phyloP scores from a whole-genome alignment of 2,797 vertebrate genomes.

The Bufotes viridis region DNA sequence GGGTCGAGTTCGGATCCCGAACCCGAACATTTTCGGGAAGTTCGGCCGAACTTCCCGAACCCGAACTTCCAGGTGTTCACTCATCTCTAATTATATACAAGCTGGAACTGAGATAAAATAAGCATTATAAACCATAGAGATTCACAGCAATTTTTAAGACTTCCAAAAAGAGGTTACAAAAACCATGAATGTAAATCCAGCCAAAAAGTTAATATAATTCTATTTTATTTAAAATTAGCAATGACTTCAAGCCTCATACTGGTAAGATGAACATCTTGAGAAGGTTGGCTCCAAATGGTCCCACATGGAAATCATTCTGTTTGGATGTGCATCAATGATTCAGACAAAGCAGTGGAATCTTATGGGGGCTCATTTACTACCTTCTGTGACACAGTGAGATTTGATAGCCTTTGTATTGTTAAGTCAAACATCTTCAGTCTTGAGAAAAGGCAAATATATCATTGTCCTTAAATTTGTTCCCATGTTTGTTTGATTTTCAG shows the following conservation, averaged over 20 bases:
- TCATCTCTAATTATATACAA: too few relatives aligned
- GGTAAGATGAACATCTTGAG: neutral
- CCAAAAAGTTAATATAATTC: too few relatives aligned
- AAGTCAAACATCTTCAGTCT: slow-evolving; percentile 8
- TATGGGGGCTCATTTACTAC: slow-evolving; percentile 44
- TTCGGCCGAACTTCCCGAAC: too few relatives aligned
- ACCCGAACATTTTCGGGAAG: too few relatives aligned
- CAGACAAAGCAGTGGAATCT: slow-evolving; percentile 16
- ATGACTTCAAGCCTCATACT: neutral
- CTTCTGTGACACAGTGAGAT: slow-evolving; percentile 39
- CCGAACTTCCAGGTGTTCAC: too few relatives aligned
- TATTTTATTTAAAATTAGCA: neutral
- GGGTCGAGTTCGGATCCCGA: too few relatives aligned
- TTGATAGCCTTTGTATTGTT: slow-evolving; percentile 28
- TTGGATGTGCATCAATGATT: slow-evolving; percentile 33
- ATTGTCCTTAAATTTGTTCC: slow-evolving; percentile 42
- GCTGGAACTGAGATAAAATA: too few relatives aligned
- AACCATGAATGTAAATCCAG: neutral
- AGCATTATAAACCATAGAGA: too few relatives aligned
- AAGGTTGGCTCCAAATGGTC: slow-evolving; percentile 20
- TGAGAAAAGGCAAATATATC: slow-evolving; percentile 50
- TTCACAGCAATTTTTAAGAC: too few relatives aligned
- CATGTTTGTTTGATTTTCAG: slow-evolving; percentile 44
- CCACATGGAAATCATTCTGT: slow-evolving; percentile 34
- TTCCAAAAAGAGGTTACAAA: neutral